A percentile compares a stretch with the other conserved stretches of the same genome.
Evolutionary conservation across 2,888 invertebrate genomes (phyloP).

Genomic region (Caenorhabditis sp.): DNA sequence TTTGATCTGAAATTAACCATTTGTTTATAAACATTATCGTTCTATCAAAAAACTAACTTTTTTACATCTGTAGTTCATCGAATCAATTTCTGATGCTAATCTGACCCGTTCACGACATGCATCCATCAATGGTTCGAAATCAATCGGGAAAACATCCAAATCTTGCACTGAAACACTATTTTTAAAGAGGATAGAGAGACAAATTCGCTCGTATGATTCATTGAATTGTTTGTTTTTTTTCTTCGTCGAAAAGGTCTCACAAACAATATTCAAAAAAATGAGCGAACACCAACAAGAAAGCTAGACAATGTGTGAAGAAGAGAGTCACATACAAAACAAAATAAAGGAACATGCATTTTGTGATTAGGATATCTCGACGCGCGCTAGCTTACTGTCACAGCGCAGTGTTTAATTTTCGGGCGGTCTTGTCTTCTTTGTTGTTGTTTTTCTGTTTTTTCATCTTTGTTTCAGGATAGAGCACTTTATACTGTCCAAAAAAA

Average conservation of each 20-base stretch:
- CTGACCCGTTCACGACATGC: slow-evolving; percentile 78
- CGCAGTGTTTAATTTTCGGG: too few relatives aligned
- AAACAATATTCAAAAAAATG: too few relatives aligned
- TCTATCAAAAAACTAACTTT: slow-evolving; percentile 54
- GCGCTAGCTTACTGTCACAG: too few relatives aligned
- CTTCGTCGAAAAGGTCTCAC: too few relatives aligned
- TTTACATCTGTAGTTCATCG: slow-evolving; percentile 78
- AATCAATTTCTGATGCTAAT: slow-evolving; percentile 83
- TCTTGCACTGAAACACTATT: slow-evolving; percentile 52
- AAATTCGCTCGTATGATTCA: background rate
- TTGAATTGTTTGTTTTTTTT: too few relatives aligned
- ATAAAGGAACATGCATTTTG: too few relatives aligned
- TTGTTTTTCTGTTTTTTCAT: background rate
- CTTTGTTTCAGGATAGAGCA: background rate
- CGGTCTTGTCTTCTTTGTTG: background rate
- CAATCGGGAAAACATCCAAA: slow-evolving; percentile 84
- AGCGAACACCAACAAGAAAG: too few relatives aligned
- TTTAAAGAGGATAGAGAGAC: background rate
- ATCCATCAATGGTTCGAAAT: slow-evolving; percentile 74
- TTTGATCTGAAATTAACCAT: slow-evolving; percentile 59
- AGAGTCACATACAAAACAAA: too few relatives aligned
- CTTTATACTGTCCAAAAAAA: too few relatives aligned
- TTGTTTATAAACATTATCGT: too few relatives aligned
- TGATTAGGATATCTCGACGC: too few relatives aligned
- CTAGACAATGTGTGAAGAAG: too few relatives aligned